phyloP scores from a whole-genome alignment of 2,888 invertebrate genomes.

The Archips xylosteana region DNA sequence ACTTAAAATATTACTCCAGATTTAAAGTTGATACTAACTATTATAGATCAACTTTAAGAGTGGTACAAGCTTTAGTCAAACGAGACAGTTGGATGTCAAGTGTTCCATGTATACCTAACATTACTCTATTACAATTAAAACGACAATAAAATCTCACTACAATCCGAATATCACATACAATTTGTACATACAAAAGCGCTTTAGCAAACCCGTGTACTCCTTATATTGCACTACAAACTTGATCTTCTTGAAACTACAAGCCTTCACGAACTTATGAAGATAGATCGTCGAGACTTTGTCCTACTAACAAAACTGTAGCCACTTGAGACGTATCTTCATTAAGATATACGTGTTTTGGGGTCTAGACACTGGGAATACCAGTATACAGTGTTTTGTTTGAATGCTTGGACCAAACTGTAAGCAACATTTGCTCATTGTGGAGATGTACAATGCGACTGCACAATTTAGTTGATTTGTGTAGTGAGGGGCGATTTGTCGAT shows the following conservation, averaged over 20 bases:
- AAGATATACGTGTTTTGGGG: background rate
- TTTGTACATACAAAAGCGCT: background rate
- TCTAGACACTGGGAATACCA: background rate
- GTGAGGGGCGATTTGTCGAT: constrained; percentile 50
- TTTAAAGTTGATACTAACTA: no score
- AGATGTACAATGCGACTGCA: constrained; percentile 44
- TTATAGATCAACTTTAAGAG: no score
- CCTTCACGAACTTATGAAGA: constrained; percentile 2
- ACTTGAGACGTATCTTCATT: background rate
- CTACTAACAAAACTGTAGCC: background rate
- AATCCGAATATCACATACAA: background rate
- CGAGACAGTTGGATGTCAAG: no score
- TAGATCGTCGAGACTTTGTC: background rate
- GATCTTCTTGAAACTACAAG: background rate
- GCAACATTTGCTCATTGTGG: background rate
- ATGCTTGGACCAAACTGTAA: constrained; percentile 18
- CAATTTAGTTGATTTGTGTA: constrained; percentile 61
- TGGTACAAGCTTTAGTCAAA: no score
- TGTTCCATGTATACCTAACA: background rate
- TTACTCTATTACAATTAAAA: background rate
- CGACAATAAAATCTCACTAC: no score
- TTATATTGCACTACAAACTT: background rate
- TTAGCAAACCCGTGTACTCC: background rate
- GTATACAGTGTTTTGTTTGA: constrained; percentile 4
- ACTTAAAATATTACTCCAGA: background rate